A percentile compares a stretch with the other conserved stretches of the same genome.
Evolutionary conservation across 2,797 vertebrate genomes (phyloP).

Genomic region (Rachycentron canadum): DNA sequence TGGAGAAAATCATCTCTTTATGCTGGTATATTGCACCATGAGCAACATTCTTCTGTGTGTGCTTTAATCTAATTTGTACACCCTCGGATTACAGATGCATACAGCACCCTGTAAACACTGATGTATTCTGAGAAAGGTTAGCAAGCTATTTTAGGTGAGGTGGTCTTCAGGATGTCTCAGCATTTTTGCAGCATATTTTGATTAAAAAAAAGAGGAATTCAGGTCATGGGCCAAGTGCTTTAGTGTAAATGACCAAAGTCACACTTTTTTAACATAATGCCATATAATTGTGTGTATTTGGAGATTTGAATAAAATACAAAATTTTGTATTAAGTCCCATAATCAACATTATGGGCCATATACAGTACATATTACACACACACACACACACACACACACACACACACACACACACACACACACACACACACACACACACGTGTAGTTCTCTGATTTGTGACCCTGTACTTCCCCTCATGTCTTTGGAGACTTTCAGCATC

Average conservation of each 20-base stretch:
- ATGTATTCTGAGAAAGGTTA: conserved; percentile 3
- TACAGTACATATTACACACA: too few relatives aligned
- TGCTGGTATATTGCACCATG: neutral
- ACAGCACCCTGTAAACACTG: neutral
- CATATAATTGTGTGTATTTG: neutral
- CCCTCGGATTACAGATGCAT: neutral
- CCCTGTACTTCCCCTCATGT: neutral
- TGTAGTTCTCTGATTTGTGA: too few relatives aligned
- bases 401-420: too few relatives aligned
- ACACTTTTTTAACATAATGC: neutral
- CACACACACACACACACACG: too few relatives aligned
- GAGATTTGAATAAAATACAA: neutral
- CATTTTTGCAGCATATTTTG: neutral
- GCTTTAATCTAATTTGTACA: neutral
- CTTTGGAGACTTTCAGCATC: neutral
- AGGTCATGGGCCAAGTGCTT: neutral
- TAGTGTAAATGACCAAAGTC: neutral
- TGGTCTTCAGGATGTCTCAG: too few relatives aligned
- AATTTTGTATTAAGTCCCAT: neutral
- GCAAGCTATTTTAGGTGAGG: neutral
- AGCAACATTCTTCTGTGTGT: neutral
- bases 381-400: too few relatives aligned
- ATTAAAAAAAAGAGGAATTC: neutral
- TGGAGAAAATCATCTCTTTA: neutral
- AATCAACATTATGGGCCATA: neutral